A percentile compares a stretch with the other conserved stretches of the same genome.
phyloP scores from a whole-genome alignment of 2,797 vertebrate species.

The Microhierax caerulescens region DNA sequence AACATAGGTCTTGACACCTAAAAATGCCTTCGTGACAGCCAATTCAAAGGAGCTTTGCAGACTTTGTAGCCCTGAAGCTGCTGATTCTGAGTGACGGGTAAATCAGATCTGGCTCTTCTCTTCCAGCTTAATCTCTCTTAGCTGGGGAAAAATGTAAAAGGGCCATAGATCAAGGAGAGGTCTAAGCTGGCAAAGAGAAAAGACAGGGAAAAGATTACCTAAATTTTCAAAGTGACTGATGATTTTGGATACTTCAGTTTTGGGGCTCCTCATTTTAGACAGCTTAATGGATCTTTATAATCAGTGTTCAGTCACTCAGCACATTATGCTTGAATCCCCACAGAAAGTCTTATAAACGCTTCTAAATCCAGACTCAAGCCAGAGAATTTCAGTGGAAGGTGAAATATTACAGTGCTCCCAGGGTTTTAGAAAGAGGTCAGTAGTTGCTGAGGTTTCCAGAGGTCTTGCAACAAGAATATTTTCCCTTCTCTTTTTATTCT shows the following conservation, averaged over 20 bases:
- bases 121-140: conserved; percentile 4
- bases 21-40: neutral
- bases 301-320: neutral
- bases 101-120: conserved; percentile 6
- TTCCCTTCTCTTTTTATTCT: neutral
- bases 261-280: neutral
- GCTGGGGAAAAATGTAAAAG: neutral
- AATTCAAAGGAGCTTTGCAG: neutral
- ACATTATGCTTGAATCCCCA: neutral
- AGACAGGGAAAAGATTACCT: neutral
- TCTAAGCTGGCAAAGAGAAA: neutral
- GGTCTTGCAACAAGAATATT: neutral
- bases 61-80: neutral
- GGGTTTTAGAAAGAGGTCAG: neutral
- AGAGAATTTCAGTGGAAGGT: neutral
- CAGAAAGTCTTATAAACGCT: neutral
- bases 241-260: neutral
- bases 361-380: neutral
- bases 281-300: neutral
- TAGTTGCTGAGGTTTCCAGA: neutral
- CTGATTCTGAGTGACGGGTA: conserved; percentile 15
- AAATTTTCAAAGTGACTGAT: neutral
- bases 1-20: neutral
- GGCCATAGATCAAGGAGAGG: neutral
- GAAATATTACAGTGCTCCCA: neutral